Evolutionary conservation across 2,888 invertebrate species (phyloP).

Genomic region (Agriopis leucophaearia): DNA sequence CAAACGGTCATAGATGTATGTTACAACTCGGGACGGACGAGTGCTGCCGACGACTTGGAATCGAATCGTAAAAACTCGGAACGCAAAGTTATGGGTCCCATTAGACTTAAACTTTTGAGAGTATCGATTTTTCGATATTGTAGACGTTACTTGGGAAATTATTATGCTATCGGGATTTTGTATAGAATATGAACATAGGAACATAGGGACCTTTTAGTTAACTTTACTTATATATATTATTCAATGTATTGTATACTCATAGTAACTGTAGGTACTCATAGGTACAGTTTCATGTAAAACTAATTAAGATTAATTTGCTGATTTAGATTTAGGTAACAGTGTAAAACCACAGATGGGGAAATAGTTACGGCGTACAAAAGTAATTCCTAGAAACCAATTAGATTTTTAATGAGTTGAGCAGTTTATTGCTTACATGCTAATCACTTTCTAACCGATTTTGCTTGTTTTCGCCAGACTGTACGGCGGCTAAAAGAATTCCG

Average conservation of each 20-base stretch:
- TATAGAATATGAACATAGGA: not conserved
- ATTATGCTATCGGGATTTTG: not conserved
- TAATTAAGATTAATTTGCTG: slow-evolving; percentile 14
- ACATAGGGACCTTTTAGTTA: not conserved
- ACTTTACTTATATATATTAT: not conserved
- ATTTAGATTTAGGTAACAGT: slow-evolving; percentile 2
- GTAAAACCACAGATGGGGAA: not conserved
- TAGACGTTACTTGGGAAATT: not conserved
- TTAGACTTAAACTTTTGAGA: slow-evolving; percentile 32
- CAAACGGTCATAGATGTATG: slow-evolving; percentile 75
- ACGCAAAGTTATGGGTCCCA: slow-evolving; percentile 45
- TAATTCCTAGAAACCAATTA: slow-evolving; percentile 38
- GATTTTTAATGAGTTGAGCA: slow-evolving; percentile 37
- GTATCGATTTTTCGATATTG: slow-evolving; percentile 18
- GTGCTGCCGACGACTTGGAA: slow-evolving; percentile 42
- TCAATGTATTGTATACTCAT: not conserved
- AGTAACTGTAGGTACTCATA: slow-evolving; percentile 4
- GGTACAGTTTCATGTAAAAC: slow-evolving; percentile 13
- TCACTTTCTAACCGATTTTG: slow-evolving; percentile 19
- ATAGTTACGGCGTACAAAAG: slow-evolving; percentile 3
- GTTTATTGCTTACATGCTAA: slow-evolving; percentile 37
- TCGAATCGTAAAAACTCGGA: slow-evolving; percentile 48
- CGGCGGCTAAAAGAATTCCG: slow-evolving; percentile 26
- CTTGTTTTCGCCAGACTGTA: slow-evolving; percentile 26
- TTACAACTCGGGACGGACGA: slow-evolving; percentile 56